phyloP scores from a whole-genome alignment of 2,797 vertebrate genomes.

The Acanthis flammea region DNA sequence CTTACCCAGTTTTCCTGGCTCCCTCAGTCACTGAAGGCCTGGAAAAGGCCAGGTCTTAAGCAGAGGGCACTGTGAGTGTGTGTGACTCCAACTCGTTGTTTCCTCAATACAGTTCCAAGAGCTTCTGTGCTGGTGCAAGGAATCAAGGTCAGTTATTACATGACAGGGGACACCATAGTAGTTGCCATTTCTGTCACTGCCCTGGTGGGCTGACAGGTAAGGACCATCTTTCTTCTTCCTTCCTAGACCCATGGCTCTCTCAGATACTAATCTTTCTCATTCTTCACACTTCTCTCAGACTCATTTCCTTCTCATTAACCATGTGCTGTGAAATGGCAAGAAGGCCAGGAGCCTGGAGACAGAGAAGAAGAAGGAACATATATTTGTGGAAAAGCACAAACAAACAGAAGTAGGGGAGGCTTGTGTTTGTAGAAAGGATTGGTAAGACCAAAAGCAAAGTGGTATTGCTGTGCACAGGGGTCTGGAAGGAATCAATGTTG shows the following conservation, averaged over 20 bases:
- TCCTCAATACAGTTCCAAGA: no score
- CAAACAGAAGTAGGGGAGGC: neutral
- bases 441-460: neutral
- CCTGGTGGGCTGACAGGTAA: neutral
- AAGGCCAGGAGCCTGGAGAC: neutral
- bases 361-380: neutral
- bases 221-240: neutral
- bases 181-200: neutral
- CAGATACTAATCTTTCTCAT: neutral
- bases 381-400: neutral
- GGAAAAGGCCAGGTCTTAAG: neutral
- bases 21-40: neutral
- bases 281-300: neutral
- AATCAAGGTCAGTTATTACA: neutral
- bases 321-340: neutral
- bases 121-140: neutral
- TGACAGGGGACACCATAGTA: neutral
- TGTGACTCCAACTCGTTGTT: no score
- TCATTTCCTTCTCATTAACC: neutral
- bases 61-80: neutral
- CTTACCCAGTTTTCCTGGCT: neutral
- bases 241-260: rapidly evolving
- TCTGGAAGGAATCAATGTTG: neutral
- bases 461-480: neutral
- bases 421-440: neutral